Evolutionary conservation across 2,888 invertebrate species (phyloP).

Genomic region (Leptinotarsa tumamoca): DNA sequence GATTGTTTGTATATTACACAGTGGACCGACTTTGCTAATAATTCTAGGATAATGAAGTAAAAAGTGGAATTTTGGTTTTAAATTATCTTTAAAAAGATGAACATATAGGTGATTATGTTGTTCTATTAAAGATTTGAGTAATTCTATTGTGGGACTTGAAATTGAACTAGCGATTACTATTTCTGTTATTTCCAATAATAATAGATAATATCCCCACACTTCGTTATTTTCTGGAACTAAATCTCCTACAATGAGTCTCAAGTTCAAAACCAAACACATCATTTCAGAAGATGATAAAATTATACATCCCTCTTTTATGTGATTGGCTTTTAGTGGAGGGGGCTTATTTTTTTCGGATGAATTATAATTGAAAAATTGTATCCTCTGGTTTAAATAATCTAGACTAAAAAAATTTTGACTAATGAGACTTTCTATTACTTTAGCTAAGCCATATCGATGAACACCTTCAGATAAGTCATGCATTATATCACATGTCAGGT

Average conservation of each 20-base stretch:
- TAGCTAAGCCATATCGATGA: conserved; percentile 39
- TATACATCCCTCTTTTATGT: conserved; percentile 35
- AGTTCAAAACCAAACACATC: conserved; percentile 33
- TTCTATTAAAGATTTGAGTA: conserved; percentile 31
- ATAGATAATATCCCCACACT: conserved; percentile 35
- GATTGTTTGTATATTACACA: conserved; percentile 27
- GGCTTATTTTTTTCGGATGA: conserved; percentile 37
- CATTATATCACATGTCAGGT: conserved; percentile 42
- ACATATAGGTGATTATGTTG: conserved; percentile 34
- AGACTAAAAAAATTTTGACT: conserved; percentile 14
- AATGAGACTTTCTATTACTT: conserved; percentile 36
- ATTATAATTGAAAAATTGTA: conserved; percentile 38
- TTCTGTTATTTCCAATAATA: conserved; percentile 27
- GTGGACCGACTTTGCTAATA: conserved; percentile 38
- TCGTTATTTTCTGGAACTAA: conserved; percentile 28
- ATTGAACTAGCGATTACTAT: conserved; percentile 19
- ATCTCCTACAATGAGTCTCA: conserved; percentile 38
- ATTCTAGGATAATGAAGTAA: conserved; percentile 37
- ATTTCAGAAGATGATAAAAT: conserved; percentile 42
- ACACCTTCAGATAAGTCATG: conserved; percentile 43
- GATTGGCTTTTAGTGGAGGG: conserved; percentile 36
- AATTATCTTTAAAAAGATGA: conserved; percentile 17
- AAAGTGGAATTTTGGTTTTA: conserved; percentile 46
- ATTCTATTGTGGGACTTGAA: conserved; percentile 22
- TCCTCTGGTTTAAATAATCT: conserved; percentile 33